Evolutionary conservation across 2,888 invertebrate species (phyloP).

Genomic region (Cremastinae sp.): DNA sequence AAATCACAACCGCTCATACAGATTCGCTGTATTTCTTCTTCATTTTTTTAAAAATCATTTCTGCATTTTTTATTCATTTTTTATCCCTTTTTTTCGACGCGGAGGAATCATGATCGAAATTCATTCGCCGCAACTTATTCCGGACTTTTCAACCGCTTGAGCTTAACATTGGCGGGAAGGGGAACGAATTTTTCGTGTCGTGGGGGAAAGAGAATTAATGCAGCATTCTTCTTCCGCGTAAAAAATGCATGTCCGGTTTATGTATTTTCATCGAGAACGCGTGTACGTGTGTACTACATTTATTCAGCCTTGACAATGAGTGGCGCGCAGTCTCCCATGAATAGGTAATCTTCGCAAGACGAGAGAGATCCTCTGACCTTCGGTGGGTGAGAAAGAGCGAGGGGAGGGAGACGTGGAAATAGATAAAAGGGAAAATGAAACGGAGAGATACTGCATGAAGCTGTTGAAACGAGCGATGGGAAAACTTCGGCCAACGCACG

Average conservation of each 20-base stretch:
- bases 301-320: slow-evolving; percentile 26
- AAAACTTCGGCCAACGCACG: background rate
- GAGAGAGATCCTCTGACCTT: background rate
- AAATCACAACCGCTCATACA: background rate
- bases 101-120: too few species aligned
- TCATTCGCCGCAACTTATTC: too few species aligned
- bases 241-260: background rate
- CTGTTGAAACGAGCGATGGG: background rate
- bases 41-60: too few species aligned
- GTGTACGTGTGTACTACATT: slow-evolving; percentile 6
- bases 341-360: slow-evolving; percentile 23
- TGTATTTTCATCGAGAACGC: slow-evolving; percentile 3
- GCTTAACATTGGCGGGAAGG: too few species aligned
- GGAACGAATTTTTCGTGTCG: background rate
- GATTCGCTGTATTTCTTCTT: too few species aligned
- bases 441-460: slow-evolving; percentile 21
- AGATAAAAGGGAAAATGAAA: slow-evolving; percentile 31
- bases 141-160: too few species aligned
- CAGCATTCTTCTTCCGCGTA: background rate
- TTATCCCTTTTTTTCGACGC: background rate
- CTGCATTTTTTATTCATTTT: background rate
- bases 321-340: slow-evolving; percentile 21
- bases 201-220: background rate
- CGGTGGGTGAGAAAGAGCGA: slow-evolving; percentile 1
- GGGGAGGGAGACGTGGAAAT: background rate